Percentiles rank a stretch among this genome's conserved stretches.
phyloP scores from a whole-genome alignment of 2,113 vertebrate species.

The Aptenodytes patagonicus region DNA sequence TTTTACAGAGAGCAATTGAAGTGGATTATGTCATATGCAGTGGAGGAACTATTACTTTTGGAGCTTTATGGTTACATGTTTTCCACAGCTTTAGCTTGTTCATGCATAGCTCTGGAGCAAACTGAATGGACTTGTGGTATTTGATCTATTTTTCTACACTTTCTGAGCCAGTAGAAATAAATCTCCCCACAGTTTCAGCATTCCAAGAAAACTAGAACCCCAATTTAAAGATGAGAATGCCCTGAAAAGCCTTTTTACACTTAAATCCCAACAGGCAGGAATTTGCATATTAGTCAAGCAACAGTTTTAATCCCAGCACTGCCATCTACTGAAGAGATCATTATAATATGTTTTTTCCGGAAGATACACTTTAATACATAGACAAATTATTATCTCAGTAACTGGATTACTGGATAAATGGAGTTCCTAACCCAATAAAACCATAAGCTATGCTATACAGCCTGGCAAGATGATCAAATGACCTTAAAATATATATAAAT shows the following conservation, averaged over 20 bases:
- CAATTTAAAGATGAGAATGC: neutral
- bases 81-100: neutral
- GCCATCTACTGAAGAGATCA: slow-evolving; percentile 71
- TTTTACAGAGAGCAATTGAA: neutral
- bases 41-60: neutral
- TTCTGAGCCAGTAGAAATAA: neutral
- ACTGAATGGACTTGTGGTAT: neutral
- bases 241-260: slow-evolving; percentile 11
- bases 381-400: neutral
- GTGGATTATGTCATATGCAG: neutral
- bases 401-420: neutral
- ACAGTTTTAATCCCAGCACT: slow-evolving; percentile 73
- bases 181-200: neutral
- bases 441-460: neutral
- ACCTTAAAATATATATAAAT: neutral
- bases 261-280: slow-evolving; percentile 53
- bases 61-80: neutral
- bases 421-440: neutral
- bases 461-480: neutral
- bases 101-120: neutral
- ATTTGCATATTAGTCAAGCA: slow-evolving; percentile 71
- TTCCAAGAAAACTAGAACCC: neutral
- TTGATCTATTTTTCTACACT: slow-evolving; percentile 17
- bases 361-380: neutral
- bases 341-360: slow-evolving; percentile 22